Evolutionary conservation across 2,888 invertebrate genomes (phyloP), one percentile per base, ranked within the genome.

Genomic region (Capitulum mitella): DNA sequence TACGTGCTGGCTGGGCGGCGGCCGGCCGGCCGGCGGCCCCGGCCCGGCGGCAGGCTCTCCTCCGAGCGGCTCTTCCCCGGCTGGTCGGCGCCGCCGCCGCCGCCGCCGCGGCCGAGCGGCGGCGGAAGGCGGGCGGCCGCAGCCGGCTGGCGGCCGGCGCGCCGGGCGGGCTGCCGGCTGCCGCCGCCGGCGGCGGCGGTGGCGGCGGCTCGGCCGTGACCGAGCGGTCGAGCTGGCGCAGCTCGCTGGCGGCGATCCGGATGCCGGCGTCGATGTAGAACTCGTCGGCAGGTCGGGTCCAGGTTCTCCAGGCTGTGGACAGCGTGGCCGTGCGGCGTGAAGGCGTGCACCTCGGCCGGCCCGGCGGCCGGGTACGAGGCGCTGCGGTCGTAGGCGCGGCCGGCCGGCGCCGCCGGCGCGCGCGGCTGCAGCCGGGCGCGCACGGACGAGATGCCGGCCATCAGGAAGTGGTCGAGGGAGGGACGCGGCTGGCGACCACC

Each of bases 241-340:
- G 77, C 76, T 79, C 78, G 16, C 81, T 78, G n/a, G 80, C 81
- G 22, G 81, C 81, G 29, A 83, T 84, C 82, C 80, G 84, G 83
- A 82, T 81, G 48, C 83, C 83, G 29, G 83, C 83, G 79, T 83
- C 83, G 37, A 83, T 81, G 79, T 82, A 81, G 79, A 83, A 83
- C 78, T 83, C 83, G 77, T 83, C 83, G 22, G 83, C 81, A 22
- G n/a, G 82, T 81, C 16, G 83, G 83, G 79, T 83, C 83, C 78
- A 83, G 79, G 58, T 82, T 78, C 29, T 81, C 81, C 79, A 82
- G 75, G 80, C 82, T 83, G 80, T 79, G 81, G 79, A 81, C 78
- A 80, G 81, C 80, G 79, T 79, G 78, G 70, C 78, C 79, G 76
- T 81, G 80, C 5, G 19, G 40, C 37, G 61, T 29, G 58, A 32